Conservation (phyloP, 2,113 vertebrate genomes). For the Phylloscopus trochiloides region DNA sequence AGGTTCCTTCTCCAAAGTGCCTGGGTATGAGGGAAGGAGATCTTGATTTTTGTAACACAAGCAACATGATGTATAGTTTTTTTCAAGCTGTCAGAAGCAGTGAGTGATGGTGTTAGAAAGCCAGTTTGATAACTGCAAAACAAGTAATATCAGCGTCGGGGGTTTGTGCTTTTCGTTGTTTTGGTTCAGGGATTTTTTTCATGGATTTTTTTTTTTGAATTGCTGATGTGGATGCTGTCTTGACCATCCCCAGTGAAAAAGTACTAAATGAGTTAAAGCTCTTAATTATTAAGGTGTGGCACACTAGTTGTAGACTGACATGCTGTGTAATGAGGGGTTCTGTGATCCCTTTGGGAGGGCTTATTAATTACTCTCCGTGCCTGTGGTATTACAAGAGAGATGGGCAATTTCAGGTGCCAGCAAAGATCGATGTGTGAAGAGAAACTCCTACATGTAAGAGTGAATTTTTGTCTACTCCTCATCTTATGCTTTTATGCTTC, state of each 20-base stretch:
- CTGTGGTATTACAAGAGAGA: not conserved
- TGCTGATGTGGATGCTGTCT: not conserved
- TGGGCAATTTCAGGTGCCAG: not conserved
- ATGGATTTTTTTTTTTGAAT: not conserved
- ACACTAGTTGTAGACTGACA: not conserved
- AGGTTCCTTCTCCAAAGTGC: not conserved
- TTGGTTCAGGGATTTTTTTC: not conserved
- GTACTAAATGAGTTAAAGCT: not conserved
- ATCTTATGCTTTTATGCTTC: not conserved
- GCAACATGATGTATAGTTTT: not conserved
- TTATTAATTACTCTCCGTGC: not conserved
- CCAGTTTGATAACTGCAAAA: not conserved
- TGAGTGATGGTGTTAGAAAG: not conserved
- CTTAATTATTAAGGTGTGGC: not conserved
- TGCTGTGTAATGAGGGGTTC: not conserved
- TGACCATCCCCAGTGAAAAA: not conserved
- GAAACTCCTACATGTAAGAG: not conserved
- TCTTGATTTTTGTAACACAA: not conserved
- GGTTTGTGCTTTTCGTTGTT: not conserved
- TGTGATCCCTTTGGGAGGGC: not conserved
- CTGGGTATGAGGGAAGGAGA: not conserved
- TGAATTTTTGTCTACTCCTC: not conserved
- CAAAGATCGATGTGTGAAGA: not conserved
- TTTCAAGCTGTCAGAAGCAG: not conserved
- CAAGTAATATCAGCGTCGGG: not conserved